These are phyloP conservation scores for Triops longicaudatus DNA, from an alignment of 1,140 invertebrate species.

Conservation along the genomic window DNA sequence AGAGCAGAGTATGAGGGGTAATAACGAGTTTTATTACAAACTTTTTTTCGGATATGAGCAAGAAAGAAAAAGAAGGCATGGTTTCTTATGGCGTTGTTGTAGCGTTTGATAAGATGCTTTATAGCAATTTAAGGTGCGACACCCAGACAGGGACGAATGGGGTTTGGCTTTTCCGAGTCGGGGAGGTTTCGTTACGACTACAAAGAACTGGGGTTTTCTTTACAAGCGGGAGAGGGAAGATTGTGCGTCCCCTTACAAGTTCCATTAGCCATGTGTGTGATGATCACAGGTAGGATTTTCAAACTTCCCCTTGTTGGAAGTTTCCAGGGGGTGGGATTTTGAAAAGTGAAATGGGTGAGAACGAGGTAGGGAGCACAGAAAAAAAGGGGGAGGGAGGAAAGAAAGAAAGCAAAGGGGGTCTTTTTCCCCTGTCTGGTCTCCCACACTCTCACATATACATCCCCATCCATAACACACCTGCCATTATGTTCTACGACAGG, in stretches of 20 bases:
- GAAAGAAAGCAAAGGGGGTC: not conserved
- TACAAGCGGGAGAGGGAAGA: not conserved
- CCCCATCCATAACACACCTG: constrained; percentile 14
- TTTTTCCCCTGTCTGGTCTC: not conserved
- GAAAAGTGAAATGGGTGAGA: constrained; percentile 1
- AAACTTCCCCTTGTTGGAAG: not conserved
- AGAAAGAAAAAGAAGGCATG: not conserved
- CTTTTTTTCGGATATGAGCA: not conserved
- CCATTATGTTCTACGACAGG: not conserved
- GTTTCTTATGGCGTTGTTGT: not conserved
- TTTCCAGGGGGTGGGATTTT: not conserved
- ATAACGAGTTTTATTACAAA: not conserved
- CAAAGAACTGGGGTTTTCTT: not conserved
- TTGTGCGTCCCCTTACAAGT: not conserved
- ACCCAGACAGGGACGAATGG: not conserved
- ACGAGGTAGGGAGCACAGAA: not conserved
- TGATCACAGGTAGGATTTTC: not conserved
- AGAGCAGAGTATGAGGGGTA: not conserved
- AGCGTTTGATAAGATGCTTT: not conserved
- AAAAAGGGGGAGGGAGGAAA: not conserved
- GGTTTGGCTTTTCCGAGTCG: not conserved
- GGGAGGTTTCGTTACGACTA: not conserved
- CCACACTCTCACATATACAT: constrained; percentile 15
- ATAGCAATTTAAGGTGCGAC: not conserved
- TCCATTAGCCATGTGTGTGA: not conserved